Evolutionary conservation across 2,888 invertebrate genomes (phyloP).

Genomic region (Zootermopsis nevadensis): DNA sequence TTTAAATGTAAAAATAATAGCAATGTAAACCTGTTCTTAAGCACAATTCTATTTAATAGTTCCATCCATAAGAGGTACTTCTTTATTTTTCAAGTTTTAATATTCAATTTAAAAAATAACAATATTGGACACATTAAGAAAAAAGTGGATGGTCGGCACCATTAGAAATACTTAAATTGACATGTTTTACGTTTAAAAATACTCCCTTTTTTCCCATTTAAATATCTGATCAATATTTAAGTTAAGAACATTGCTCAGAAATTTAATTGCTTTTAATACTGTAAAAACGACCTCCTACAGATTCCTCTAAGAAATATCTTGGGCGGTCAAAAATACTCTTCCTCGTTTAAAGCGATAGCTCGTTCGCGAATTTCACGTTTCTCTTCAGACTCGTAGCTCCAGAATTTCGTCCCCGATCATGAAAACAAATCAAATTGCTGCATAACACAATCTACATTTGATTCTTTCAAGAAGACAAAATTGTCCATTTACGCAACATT

Average conservation of each 20-base stretch:
- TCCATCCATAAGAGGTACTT: conserved; percentile 33
- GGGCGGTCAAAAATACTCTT: conserved; percentile 42
- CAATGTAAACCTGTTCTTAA: conserved; percentile 40
- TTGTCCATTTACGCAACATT: no score
- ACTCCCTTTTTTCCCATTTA: conserved; percentile 32
- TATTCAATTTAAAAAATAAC: conserved; percentile 35
- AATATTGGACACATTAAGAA: conserved; percentile 31
- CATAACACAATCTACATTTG: neutral
- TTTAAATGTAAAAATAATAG: conserved; percentile 33
- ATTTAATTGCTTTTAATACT: conserved; percentile 44
- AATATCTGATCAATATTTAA: conserved; percentile 33
- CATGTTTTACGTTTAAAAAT: conserved; percentile 41
- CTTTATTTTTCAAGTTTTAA: conserved; percentile 33
- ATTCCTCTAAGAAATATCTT: conserved; percentile 34
- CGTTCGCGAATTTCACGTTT: neutral
- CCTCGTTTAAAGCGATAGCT: conserved; percentile 19
- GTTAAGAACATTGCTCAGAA: conserved; percentile 35
- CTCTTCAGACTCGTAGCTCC: conserved; percentile 9
- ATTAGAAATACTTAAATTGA: conserved; percentile 46
- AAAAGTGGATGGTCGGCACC: conserved; percentile 45
- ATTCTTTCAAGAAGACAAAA: no score
- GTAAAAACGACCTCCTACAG: conserved; percentile 42
- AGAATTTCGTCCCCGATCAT: conserved; percentile 3
- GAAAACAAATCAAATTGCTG: neutral
- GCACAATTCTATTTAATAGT: conserved; percentile 31